Evolutionary conservation across 2,113 vertebrate genomes (phyloP).

Genomic region (Rhombomys opimus): DNA sequence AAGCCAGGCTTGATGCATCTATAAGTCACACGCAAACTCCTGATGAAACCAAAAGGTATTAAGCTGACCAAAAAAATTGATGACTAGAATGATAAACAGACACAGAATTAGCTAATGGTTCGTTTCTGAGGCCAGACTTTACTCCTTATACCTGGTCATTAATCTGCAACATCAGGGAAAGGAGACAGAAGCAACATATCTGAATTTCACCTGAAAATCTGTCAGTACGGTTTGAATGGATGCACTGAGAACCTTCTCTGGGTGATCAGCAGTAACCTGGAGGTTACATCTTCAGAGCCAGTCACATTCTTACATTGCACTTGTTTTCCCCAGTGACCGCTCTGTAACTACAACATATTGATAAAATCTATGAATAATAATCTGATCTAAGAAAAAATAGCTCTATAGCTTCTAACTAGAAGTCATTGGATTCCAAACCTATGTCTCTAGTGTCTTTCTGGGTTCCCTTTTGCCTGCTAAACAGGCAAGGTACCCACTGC

Average conservation of each 20-base stretch:
- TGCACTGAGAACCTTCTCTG: neutral
- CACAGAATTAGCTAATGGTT: constrained; percentile 71
- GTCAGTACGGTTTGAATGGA: neutral
- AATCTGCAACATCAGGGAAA: constrained; percentile 57
- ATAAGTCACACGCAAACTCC: constrained; percentile 38
- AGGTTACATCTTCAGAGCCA: neutral
- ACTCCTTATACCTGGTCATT: constrained; percentile 54
- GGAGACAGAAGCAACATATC: constrained; percentile 55
- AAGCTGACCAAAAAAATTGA: constrained; percentile 51
- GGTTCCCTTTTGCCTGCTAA: neutral
- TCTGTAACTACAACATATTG: constrained; percentile 8
- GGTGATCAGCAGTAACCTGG: neutral
- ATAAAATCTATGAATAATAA: constrained; percentile 40
- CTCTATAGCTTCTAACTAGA: constrained; percentile 2
- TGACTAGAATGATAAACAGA: constrained; percentile 69
- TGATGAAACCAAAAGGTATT: constrained; percentile 49
- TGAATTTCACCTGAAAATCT: constrained; percentile 56
- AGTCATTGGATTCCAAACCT: neutral
- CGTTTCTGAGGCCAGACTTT: constrained; percentile 52
- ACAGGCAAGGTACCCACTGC: neutral
- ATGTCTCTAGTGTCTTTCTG: neutral
- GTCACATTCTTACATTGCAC: neutral
- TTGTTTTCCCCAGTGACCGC: neutral
- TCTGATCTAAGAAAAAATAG: neutral
- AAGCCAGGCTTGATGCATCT: neutral